phyloP scores from a whole-genome alignment of 2,888 invertebrate species.

The Tillus elongatus region DNA sequence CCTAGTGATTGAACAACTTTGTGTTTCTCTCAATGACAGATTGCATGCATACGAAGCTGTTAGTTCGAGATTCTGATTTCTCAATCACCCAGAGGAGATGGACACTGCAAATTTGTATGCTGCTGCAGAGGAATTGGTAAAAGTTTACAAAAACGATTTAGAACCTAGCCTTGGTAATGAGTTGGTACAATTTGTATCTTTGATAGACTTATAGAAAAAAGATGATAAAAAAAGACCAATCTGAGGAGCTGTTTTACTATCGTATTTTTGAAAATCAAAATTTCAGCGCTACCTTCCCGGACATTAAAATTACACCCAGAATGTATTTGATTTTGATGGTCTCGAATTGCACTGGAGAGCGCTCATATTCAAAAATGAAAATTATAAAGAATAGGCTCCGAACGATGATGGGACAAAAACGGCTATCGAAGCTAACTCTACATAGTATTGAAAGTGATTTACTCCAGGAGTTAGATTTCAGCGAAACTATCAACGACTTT shows the following conservation, averaged over 20 bases:
- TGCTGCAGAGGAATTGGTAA: slow-evolving; percentile 14
- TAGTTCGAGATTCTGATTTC: slow-evolving; percentile 16
- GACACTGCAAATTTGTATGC: slow-evolving; percentile 14
- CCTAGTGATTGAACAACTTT: slow-evolving; percentile 19
- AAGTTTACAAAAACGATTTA: slow-evolving; percentile 13
- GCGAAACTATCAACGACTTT: slow-evolving; percentile 6
- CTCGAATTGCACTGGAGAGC: slow-evolving; percentile 8
- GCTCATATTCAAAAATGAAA: slow-evolving; percentile 6
- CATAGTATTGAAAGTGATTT: slow-evolving; percentile 14
- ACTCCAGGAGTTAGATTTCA: slow-evolving; percentile 10
- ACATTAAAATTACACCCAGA: slow-evolving; percentile 10
- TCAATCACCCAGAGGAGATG: slow-evolving; percentile 16
- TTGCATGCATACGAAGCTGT: slow-evolving; percentile 14
- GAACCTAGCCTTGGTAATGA: slow-evolving; percentile 14
- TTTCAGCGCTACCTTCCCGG: slow-evolving; percentile 10
- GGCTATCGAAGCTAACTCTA: slow-evolving; percentile 9
- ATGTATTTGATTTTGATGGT: slow-evolving; percentile 13
- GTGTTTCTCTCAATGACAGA: slow-evolving; percentile 17
- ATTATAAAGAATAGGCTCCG: slow-evolving; percentile 14
- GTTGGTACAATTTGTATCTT: slow-evolving; percentile 15
- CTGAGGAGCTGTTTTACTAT: slow-evolving; percentile 10
- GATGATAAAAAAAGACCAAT: slow-evolving; percentile 11
- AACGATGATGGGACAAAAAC: slow-evolving; percentile 13
- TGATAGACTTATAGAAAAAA: slow-evolving; percentile 12
- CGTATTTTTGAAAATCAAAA: slow-evolving; percentile 10